These are phyloP conservation scores for Drosophila niveifrons DNA, from an alignment of 2,888 invertebrate species.

Conservation along the genomic window DNA sequence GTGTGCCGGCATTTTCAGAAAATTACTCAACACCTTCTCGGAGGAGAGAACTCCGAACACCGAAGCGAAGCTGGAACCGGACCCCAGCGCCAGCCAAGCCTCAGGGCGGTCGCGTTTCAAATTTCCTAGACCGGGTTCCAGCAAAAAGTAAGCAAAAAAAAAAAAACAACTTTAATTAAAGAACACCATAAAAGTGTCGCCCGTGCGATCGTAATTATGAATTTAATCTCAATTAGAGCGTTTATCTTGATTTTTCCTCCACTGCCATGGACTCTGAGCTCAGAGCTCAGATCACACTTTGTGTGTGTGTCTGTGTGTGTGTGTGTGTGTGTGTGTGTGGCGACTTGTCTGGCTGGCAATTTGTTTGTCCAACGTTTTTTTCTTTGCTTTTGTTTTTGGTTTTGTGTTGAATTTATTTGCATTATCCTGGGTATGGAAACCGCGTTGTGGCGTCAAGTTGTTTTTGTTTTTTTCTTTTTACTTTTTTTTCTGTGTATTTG, in stretches of 20 bases:
- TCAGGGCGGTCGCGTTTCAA: conserved; percentile 66
- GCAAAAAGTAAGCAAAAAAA: conserved; percentile 36
- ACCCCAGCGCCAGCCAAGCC: conserved; percentile 20
- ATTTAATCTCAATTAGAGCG: conserved; percentile 85
- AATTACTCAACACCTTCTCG: conserved; percentile 81
- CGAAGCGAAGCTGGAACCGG: conserved; percentile 10
- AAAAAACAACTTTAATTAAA: conserved; percentile 81
- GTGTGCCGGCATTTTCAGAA: conserved; percentile 47
- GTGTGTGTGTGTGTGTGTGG: conserved; percentile 28
- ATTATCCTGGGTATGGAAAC: conserved; percentile 64
- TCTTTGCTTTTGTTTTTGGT: conserved; percentile 17
- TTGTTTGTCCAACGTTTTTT: conserved; percentile 61
- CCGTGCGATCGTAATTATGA: conserved; percentile 85
- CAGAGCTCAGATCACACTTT: background rate
- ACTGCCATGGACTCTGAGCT: conserved; percentile 22
- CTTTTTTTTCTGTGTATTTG: conserved; percentile 45
- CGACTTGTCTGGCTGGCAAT: conserved; percentile 57
- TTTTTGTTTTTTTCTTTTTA: conserved; percentile 11
- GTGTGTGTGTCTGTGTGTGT: conserved; percentile 19
- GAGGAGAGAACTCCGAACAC: conserved; percentile 17
- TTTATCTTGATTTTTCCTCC: conserved; percentile 78
- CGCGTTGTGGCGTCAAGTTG: conserved; percentile 40
- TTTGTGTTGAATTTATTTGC: conserved; percentile 72
- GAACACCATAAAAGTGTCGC: conserved; percentile 85
- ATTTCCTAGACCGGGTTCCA: conserved; percentile 55